Evolutionary conservation across 2,888 invertebrate species (phyloP).

Genomic region (Arge pagana): DNA sequence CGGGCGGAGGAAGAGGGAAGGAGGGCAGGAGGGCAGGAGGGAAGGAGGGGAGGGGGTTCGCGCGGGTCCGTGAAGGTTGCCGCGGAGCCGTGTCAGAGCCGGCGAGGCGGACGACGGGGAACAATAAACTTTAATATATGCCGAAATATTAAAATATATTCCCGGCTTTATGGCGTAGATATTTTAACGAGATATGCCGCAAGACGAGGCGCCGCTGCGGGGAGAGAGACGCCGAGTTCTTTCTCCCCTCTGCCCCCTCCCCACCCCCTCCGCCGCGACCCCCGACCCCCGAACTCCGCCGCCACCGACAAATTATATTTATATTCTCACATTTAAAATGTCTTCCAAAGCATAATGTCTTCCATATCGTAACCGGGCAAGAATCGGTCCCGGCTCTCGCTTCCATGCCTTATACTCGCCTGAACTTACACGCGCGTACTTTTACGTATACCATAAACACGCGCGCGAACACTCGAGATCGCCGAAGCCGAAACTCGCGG

Average conservation of each 20-base stretch:
- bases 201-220: constrained; percentile 9
- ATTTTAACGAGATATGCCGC: constrained; percentile 50
- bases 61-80: no score
- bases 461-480: no score
- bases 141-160: constrained; percentile 59
- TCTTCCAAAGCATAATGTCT: no score
- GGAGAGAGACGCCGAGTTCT: constrained; percentile 16
- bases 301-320: constrained; percentile 51
- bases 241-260: neutral
- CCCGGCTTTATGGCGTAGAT: constrained; percentile 52
- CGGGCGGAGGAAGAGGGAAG: constrained; percentile 14
- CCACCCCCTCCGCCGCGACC: neutral
- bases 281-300: neutral
- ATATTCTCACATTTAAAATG: constrained; percentile 52
- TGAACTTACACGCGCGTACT: no score
- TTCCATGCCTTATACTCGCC: no score
- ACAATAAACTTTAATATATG: constrained; percentile 58
- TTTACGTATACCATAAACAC: no score
- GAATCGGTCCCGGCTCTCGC: no score
- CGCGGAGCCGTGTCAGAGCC: constrained; percentile 3
- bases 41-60: constrained; percentile 20
- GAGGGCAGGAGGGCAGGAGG: neutral
- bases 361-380: no score
- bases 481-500: no score
- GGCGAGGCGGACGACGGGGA: constrained; percentile 29